Percentiles rank a stretch among this genome's conserved stretches.
Conservation (phyloP, 2,888 invertebrate genomes). For the Leptarthrus brevirostris region DNA sequence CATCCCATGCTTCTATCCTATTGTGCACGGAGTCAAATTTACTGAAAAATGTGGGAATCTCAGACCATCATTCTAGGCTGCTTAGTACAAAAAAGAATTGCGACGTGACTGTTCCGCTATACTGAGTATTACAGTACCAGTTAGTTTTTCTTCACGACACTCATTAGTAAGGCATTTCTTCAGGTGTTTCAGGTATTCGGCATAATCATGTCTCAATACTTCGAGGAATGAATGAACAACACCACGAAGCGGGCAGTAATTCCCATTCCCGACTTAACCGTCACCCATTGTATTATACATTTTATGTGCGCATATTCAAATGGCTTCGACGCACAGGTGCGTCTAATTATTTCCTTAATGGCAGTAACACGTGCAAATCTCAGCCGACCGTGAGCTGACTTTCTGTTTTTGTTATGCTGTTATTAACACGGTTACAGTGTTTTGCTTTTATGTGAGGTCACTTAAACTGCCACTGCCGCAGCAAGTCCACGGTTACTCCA, state of each 20-base stretch:
- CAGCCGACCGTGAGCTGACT: slow-evolving; percentile 49
- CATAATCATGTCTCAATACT: slow-evolving; percentile 4
- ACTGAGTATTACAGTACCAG: too few relatives aligned
- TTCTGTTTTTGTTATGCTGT: slow-evolving; percentile 15
- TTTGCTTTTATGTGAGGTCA: slow-evolving; percentile 45
- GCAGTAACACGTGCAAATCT: slow-evolving; percentile 54
- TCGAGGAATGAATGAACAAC: background rate
- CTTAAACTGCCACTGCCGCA: slow-evolving; percentile 20
- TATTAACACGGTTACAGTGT: slow-evolving; percentile 24
- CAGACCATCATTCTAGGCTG: too few relatives aligned
- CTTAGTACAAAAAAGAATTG: background rate
- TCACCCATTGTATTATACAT: slow-evolving; percentile 8
- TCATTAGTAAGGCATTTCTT: slow-evolving; percentile 28
- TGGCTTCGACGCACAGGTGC: slow-evolving; percentile 52
- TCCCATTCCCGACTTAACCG: background rate
- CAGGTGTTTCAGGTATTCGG: slow-evolving; percentile 34
- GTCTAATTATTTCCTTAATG: slow-evolving; percentile 55
- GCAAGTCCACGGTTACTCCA: slow-evolving; percentile 42
- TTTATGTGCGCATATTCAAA: slow-evolving; percentile 47
- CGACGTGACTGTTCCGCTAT: background rate
- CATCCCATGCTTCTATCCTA: too few relatives aligned
- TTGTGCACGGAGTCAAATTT: too few relatives aligned
- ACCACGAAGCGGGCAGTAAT: background rate
- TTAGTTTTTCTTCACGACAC: slow-evolving; percentile 7
- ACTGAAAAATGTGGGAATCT: too few relatives aligned